Conservation (phyloP, 2,888 invertebrate species). For the Ypsolopha sequella region DNA sequence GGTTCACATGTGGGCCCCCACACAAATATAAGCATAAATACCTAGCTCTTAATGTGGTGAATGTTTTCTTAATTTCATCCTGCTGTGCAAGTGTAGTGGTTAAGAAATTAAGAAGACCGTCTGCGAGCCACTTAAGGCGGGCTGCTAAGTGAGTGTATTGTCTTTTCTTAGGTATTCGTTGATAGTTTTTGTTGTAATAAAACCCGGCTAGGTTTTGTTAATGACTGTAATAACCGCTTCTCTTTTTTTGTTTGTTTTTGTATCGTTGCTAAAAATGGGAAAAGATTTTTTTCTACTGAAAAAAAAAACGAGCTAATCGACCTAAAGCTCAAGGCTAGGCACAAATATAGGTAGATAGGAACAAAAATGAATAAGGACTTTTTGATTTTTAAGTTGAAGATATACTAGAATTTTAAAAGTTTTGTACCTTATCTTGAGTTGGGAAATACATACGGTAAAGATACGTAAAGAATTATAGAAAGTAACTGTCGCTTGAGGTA, state of each 20-base stretch:
- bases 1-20: slow-evolving; percentile 14
- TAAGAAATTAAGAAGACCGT: slow-evolving; percentile 68
- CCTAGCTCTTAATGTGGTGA: slow-evolving; percentile 45
- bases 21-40: slow-evolving; percentile 37
- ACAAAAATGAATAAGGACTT: too few relatives aligned
- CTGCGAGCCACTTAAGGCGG: slow-evolving; percentile 54
- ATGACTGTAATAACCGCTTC: slow-evolving; percentile 42
- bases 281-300: too few relatives aligned
- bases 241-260: slow-evolving; percentile 15
- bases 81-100: slow-evolving; percentile 54
- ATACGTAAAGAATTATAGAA: too few relatives aligned
- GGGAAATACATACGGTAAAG: too few relatives aligned
- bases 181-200: slow-evolving; percentile 59
- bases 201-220: slow-evolving; percentile 51
- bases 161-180: slow-evolving; percentile 26
- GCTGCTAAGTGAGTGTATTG: slow-evolving; percentile 45
- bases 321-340: too few relatives aligned
- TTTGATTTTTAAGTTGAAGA: too few relatives aligned
- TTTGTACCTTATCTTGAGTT: too few relatives aligned
- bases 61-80: slow-evolving; percentile 69
- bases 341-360: too few relatives aligned
- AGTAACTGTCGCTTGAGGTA: too few relatives aligned
- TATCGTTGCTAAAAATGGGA: neutral
- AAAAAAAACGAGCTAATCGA: too few relatives aligned
- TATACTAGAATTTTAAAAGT: too few relatives aligned